These are phyloP conservation scores for Cyprinus carpio DNA, from an alignment of 2,113 vertebrate genomes.

Conservation along the genomic window DNA sequence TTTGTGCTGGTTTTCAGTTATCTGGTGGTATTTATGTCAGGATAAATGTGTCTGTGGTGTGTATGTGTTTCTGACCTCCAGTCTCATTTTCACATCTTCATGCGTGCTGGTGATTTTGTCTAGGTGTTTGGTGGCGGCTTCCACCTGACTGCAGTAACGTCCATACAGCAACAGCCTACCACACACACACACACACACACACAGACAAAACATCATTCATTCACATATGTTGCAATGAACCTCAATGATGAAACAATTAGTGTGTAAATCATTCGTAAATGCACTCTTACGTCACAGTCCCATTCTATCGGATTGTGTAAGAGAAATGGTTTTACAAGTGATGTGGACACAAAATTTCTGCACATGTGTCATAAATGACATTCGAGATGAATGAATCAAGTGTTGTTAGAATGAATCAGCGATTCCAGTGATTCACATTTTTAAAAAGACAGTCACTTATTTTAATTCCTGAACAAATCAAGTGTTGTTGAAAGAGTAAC, in stretches of 20 bases:
- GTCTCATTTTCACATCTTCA: slow-evolving; percentile 86
- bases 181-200: slow-evolving; percentile 17
- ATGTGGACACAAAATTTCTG: background rate
- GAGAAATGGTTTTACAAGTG: background rate
- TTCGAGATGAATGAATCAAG: background rate
- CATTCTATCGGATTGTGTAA: background rate
- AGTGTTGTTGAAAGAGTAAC: too few species aligned
- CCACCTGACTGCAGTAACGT: slow-evolving; percentile 90
- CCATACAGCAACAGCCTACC: slow-evolving; percentile 85
- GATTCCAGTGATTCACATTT: too few species aligned
- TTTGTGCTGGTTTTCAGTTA: background rate
- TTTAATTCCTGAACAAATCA: too few species aligned
- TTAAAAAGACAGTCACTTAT: too few species aligned
- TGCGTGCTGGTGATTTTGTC: slow-evolving; percentile 76
- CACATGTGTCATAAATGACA: background rate
- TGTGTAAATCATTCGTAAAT: background rate
- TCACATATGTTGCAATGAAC: background rate
- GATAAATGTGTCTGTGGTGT: background rate
- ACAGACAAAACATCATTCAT: background rate
- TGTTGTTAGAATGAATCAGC: too few species aligned
- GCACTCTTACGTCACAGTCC: background rate
- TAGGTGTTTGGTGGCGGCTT: slow-evolving; percentile 82
- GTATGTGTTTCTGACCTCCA: slow-evolving; percentile 76
- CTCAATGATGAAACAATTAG: background rate
- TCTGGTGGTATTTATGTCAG: background rate